These are phyloP conservation scores for honey bee (Apis mellifera) DNA, from an alignment of 1,140 invertebrate genomes.

Conservation along the genomic window DNA sequence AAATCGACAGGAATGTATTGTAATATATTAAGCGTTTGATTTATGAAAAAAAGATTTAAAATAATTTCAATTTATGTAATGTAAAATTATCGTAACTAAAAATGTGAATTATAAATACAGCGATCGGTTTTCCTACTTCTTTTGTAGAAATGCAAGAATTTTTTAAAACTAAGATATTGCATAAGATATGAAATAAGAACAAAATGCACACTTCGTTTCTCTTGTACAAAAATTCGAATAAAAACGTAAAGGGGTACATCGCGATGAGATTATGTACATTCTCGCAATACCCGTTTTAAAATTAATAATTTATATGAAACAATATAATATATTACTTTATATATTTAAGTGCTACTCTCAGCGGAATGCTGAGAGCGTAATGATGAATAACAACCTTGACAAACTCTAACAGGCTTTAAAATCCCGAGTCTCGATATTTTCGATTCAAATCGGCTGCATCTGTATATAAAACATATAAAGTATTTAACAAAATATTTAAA, in stretches of 20 bases:
- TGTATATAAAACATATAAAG: conserved; percentile 68
- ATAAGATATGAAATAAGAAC: neutral
- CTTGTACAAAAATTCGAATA: conserved; percentile 21
- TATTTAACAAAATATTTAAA: neutral
- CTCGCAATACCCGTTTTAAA: conserved; percentile 30
- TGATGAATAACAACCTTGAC: conserved; percentile 89
- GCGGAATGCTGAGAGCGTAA: conserved; percentile 76
- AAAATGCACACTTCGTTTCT: conserved; percentile 20
- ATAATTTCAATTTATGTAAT: neutral
- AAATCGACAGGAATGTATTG: conserved; percentile 37
- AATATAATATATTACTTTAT: conserved; percentile 23
- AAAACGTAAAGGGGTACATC: conserved; percentile 33
- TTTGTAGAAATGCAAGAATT: conserved; percentile 27
- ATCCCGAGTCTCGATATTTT: conserved; percentile 95
- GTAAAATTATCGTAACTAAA: neutral
- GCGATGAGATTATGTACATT: conserved; percentile 58
- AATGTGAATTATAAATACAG: conserved; percentile 41
- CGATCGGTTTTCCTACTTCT: conserved; percentile 14
- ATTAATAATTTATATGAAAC: conserved; percentile 42
- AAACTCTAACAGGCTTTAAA: conserved; percentile 94
- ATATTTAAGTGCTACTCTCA: conserved; percentile 75
- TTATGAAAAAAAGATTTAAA: neutral
- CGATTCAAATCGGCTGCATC: conserved; percentile 96
- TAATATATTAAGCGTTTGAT: neutral
- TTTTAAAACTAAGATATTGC: neutral